Percentiles rank a stretch among this genome's conserved stretches.
Conservation (phyloP, 1,140 invertebrate genomes). For the Probaryconus sp. region DNA sequence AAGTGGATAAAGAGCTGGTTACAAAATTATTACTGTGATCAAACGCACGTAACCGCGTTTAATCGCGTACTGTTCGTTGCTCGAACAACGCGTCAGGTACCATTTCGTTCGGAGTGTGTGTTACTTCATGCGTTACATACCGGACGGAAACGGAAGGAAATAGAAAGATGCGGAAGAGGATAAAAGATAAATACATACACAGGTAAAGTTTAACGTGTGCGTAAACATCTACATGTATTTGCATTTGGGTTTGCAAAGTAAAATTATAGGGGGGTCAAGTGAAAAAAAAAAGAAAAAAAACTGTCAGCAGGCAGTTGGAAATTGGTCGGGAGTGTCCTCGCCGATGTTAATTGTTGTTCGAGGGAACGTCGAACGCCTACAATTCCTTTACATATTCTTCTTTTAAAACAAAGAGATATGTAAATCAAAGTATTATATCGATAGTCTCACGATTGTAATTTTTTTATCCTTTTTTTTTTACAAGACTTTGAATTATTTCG, state of each 20-base stretch:
- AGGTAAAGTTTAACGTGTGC: not conserved
- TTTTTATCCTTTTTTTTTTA: too few relatives aligned
- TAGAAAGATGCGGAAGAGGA: slow-evolving; percentile 67
- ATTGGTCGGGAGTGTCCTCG: slow-evolving; percentile 21
- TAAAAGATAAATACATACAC: slow-evolving; percentile 41
- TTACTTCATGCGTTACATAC: slow-evolving; percentile 70
- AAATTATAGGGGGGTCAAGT: slow-evolving; percentile 47
- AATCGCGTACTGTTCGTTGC: slow-evolving; percentile 40
- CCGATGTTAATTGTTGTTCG: slow-evolving; percentile 30
- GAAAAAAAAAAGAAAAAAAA: slow-evolving; percentile 7
- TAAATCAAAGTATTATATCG: too few relatives aligned
- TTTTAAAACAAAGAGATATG: too few relatives aligned
- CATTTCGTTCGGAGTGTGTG: slow-evolving; percentile 44
- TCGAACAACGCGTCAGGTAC: slow-evolving; percentile 34
- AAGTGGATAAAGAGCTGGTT: too few relatives aligned
- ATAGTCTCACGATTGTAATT: too few relatives aligned
- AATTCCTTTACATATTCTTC: slow-evolving; percentile 3
- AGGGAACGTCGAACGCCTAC: too few relatives aligned
- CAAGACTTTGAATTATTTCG: too few relatives aligned
- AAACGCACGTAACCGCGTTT: slow-evolving; percentile 26
- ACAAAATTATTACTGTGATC: too few relatives aligned
- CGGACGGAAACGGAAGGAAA: slow-evolving; percentile 77
- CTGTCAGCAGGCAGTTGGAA: slow-evolving; percentile 9
- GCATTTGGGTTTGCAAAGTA: too few relatives aligned
- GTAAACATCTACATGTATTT: slow-evolving; percentile 22